These are phyloP conservation scores for Amphipyra berbera DNA, from an alignment of 2,888 invertebrate genomes.

Conservation along the genomic window DNA sequence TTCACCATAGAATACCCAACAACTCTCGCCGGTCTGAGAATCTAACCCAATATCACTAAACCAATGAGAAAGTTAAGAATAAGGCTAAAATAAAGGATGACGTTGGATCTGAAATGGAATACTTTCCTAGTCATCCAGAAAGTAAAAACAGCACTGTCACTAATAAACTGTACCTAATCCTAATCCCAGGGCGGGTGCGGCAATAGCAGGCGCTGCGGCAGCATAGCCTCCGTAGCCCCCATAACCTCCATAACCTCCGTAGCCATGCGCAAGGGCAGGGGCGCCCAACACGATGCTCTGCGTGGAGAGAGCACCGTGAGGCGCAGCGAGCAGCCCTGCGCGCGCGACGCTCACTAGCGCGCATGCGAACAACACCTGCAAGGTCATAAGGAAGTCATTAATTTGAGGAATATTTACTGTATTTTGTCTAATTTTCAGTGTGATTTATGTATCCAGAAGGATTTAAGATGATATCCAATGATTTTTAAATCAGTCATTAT, in stretches of 20 bases:
- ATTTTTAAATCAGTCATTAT: no score
- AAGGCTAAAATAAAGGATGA: no score
- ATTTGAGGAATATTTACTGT: background rate
- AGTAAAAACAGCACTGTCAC: no score
- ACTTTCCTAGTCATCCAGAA: no score
- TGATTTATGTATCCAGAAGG: no score
- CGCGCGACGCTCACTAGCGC: constrained; percentile 81
- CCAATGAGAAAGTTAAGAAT: no score
- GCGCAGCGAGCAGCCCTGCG: constrained; percentile 85
- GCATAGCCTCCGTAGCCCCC: constrained; percentile 67
- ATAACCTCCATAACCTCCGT: constrained; percentile 64
- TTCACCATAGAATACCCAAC: no score
- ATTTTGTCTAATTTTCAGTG: no score
- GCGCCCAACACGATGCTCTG: constrained; percentile 84
- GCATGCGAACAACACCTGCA: constrained; percentile 75
- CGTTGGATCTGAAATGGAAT: no score
- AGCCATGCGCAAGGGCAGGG: constrained; percentile 73
- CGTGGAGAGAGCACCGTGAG: constrained; percentile 82
- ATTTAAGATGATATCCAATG: no score
- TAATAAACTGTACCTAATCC: constrained; percentile 66
- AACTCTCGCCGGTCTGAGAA: no score
- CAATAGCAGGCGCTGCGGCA: constrained; percentile 69
- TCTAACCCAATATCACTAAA: no score
- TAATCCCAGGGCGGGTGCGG: constrained; percentile 66
- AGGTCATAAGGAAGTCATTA: constrained; percentile 8